phyloP scores from a whole-genome alignment of 2,888 invertebrate species.

The Melinaea menophilus region DNA sequence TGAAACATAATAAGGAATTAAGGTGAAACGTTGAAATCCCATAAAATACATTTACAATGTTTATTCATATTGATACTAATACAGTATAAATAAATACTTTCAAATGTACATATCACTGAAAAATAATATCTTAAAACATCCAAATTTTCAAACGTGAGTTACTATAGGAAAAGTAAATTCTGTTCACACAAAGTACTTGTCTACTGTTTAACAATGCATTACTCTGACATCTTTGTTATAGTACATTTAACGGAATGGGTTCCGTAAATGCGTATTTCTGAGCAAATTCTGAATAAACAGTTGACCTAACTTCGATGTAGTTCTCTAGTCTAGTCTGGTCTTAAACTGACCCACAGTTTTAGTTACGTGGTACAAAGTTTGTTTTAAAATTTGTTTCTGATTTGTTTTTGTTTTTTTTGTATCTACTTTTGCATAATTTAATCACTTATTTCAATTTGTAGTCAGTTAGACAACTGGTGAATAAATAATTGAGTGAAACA shows the following conservation, averaged over 20 bases:
- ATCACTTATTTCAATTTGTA: too few relatives aligned
- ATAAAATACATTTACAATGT: too few relatives aligned
- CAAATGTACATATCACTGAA: too few relatives aligned
- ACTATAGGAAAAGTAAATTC: neutral
- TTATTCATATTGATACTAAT: too few relatives aligned
- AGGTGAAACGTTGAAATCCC: too few relatives aligned
- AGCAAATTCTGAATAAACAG: conserved; percentile 18
- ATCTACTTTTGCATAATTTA: too few relatives aligned
- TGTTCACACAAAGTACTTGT: neutral
- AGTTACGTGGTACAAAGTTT: neutral
- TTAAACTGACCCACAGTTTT: neutral
- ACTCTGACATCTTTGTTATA: conserved; percentile 20
- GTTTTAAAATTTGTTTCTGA: neutral
- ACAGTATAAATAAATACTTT: too few relatives aligned
- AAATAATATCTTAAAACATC: too few relatives aligned
- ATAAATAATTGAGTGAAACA: too few relatives aligned
- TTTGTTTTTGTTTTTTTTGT: too few relatives aligned
- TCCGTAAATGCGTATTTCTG: conserved; percentile 17
- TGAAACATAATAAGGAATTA: too few relatives aligned
- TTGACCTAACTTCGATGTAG: conserved; percentile 9
- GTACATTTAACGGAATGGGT: conserved; percentile 27
- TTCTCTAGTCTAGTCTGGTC: neutral
- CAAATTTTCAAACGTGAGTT: neutral
- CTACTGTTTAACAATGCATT: neutral
- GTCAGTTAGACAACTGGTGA: too few relatives aligned